Evolutionary conservation across 1,140 invertebrate species (phyloP).

Genomic region (Nasonia longicornis): DNA sequence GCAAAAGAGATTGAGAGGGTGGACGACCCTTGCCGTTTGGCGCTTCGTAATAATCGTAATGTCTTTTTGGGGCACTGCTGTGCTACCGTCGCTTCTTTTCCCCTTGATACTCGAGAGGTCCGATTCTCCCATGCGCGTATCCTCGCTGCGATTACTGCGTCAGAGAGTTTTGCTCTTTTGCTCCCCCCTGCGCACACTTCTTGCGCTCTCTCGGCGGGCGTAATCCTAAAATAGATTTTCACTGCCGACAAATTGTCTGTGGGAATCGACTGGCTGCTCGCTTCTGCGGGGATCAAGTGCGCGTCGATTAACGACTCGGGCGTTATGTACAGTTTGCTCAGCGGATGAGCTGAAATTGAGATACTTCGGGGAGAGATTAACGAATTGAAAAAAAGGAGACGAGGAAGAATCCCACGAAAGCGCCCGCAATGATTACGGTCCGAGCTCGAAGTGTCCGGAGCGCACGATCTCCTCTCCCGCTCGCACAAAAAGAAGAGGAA

Average conservation of each 20-base stretch:
- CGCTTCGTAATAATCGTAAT: slow-evolving; percentile 69
- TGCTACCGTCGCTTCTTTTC: not conserved
- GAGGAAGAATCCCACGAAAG: not conserved
- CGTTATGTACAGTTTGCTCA: not conserved
- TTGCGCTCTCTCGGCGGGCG: slow-evolving; percentile 34
- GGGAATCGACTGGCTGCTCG: slow-evolving; percentile 45
- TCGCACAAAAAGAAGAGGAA: slow-evolving; percentile 13
- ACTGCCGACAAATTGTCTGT: slow-evolving; percentile 56
- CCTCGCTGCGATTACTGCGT: slow-evolving; percentile 37
- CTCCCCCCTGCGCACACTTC: not conserved
- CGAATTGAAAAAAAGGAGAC: not conserved
- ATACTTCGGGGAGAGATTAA: not conserved
- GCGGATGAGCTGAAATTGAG: not conserved
- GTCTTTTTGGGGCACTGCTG: slow-evolving; percentile 61
- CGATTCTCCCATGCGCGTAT: slow-evolving; percentile 45
- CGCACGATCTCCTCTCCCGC: not conserved
- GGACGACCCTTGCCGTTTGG: slow-evolving; percentile 55
- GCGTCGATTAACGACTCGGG: slow-evolving; percentile 39
- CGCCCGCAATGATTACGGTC: not conserved
- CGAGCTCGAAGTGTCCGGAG: not conserved
- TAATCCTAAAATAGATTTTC: slow-evolving; percentile 62
- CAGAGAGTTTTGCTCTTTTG: slow-evolving; percentile 34
- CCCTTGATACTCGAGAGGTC: slow-evolving; percentile 36
- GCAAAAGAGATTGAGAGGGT: slow-evolving; percentile 33
- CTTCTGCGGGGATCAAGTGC: slow-evolving; percentile 24